These are phyloP conservation scores for Melanostigma gelatinosum DNA, from an alignment of 2,113 vertebrate species.

Conservation along the genomic window DNA sequence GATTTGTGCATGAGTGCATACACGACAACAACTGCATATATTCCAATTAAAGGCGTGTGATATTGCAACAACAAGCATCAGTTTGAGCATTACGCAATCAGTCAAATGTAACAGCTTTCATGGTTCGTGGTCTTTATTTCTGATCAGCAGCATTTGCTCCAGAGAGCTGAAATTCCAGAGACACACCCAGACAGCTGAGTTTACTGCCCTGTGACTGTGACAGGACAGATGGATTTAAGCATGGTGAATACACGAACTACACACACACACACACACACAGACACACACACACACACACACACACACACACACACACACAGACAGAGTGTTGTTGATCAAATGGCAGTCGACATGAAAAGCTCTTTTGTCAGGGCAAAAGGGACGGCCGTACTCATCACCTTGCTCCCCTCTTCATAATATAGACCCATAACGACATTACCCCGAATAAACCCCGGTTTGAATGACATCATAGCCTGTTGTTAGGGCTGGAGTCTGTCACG, in stretches of 20 bases:
- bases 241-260: not conserved
- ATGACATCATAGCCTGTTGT: conserved; percentile 65
- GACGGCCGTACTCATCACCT: conserved; percentile 7
- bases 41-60: not conserved
- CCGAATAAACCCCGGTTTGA: conserved; percentile 11
- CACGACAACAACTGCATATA: not conserved
- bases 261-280: not conserved
- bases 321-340: not conserved
- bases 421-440: conserved; percentile 26
- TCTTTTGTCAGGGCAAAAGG: not conserved
- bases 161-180: conserved; percentile 57
- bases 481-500: conserved; percentile 31
- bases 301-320: conserved; percentile 1
- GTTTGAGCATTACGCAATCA: not conserved
- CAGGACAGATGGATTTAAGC: conserved; percentile 36
- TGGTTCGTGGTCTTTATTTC: conserved; percentile 32
- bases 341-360: conserved; percentile 9
- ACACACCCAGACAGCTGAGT: conserved; percentile 71
- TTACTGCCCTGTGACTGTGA: conserved; percentile 26
- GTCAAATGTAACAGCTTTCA: not conserved
- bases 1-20: not conserved
- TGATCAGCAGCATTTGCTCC: conserved; percentile 55
- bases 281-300: conserved; percentile 2
- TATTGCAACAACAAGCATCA: not conserved
- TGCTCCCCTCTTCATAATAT: not conserved